phyloP scores from a whole-genome alignment of 2,113 vertebrate species.

The Lepus europaeus region DNA sequence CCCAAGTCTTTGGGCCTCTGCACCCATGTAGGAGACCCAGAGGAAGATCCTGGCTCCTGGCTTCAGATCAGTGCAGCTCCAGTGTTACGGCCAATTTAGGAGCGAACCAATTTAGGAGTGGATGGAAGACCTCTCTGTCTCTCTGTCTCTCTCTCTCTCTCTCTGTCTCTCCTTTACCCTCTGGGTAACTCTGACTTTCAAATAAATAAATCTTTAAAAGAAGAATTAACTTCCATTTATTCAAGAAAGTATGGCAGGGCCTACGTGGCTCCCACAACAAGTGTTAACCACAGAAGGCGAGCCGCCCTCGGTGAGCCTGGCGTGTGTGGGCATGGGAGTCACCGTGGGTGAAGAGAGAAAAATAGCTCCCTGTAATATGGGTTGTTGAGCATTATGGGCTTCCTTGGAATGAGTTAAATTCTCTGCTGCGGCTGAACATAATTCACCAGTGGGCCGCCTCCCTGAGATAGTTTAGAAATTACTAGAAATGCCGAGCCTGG shows the following conservation, averaged over 20 bases:
- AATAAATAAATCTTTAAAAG: no score
- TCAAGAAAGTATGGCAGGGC: neutral
- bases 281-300: neutral
- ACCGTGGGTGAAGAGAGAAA: conserved; percentile 47
- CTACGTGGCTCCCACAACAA: neutral
- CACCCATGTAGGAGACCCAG: no score
- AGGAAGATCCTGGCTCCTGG: no score
- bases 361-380: conserved; percentile 76
- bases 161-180: no score
- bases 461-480: conserved; percentile 49
- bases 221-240: neutral
- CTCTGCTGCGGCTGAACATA: conserved; percentile 21
- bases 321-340: rapidly evolving
- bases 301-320: neutral
- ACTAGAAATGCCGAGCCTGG: conserved; percentile 39
- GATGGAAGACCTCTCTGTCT: no score
- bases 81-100: no score
- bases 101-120: no score
- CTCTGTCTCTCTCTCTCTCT: no score
- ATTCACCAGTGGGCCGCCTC: neutral
- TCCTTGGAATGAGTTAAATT: conserved; percentile 74
- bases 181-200: no score
- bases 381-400: conserved; percentile 76
- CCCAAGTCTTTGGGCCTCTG: no score
- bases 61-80: no score